Percentiles rank a stretch among this genome's conserved stretches.
Conservation (phyloP, 2,888 invertebrate species). For the Stenoptilia bipunctidactyla region DNA sequence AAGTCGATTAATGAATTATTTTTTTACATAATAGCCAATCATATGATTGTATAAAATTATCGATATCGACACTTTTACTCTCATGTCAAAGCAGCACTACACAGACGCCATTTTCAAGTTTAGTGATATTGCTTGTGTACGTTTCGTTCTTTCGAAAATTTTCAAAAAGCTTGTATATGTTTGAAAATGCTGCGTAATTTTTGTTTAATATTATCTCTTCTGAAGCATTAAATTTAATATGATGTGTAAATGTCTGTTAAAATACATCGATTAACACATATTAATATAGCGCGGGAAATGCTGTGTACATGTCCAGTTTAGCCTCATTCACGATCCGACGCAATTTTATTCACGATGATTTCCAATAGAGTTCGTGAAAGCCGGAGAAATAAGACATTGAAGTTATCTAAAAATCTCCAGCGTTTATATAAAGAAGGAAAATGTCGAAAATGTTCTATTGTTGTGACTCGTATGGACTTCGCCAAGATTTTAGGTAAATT, state of each 20-base stretch:
- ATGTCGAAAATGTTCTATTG: slow-evolving; percentile 57
- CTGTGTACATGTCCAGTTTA: slow-evolving; percentile 21
- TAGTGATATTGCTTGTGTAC: slow-evolving; percentile 2
- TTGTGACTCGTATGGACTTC: slow-evolving; percentile 61
- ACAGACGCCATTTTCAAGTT: slow-evolving; percentile 13
- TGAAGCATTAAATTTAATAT: no score
- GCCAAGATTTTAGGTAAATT: slow-evolving; percentile 63
- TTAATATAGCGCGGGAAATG: slow-evolving; percentile 60
- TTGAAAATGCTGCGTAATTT: no score
- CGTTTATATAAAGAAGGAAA: slow-evolving; percentile 51
- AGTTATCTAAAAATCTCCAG: slow-evolving; percentile 47
- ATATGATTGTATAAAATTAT: not conserved
- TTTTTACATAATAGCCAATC: no score
- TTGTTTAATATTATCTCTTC: no score
- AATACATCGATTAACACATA: no score
- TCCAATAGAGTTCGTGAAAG: slow-evolving; percentile 19
- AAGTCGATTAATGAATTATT: no score
- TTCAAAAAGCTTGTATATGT: no score
- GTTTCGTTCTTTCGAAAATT: slow-evolving; percentile 1
- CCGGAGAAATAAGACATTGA: slow-evolving; percentile 33
- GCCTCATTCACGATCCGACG: not conserved
- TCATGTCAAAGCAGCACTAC: slow-evolving; percentile 5
- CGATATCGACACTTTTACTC: not conserved
- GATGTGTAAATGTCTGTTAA: no score
- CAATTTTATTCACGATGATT: slow-evolving; percentile 24